These are phyloP conservation scores for Drosophila sucinea DNA, from an alignment of 1,140 invertebrate species.

Conservation along the genomic window DNA sequence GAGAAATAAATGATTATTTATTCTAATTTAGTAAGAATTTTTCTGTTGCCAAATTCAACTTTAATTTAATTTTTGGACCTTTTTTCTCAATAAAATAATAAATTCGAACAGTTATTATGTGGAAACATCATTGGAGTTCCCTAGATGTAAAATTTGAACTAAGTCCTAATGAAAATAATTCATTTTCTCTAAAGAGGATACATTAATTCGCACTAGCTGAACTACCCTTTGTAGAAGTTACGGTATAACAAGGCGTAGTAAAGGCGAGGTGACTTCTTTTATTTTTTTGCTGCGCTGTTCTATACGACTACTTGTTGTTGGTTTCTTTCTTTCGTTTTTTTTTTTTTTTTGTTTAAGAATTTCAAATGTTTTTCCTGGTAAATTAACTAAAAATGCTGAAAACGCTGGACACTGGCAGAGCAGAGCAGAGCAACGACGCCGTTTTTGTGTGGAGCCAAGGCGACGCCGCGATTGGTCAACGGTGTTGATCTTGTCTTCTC, in stretches of 20 bases:
- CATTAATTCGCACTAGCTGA: not conserved
- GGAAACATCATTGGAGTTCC: no score
- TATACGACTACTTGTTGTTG: slow-evolving; percentile 60
- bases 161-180: no score
- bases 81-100: no score
- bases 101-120: no score
- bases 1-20: no score
- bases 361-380: slow-evolving; percentile 83
- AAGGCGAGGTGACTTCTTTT: slow-evolving; percentile 57
- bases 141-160: no score
- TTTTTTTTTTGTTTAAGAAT: slow-evolving; percentile 53
- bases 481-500: slow-evolving; percentile 56
- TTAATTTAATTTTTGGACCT: no score
- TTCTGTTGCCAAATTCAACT: no score
- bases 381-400: slow-evolving; percentile 83
- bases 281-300: slow-evolving; percentile 4
- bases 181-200: no score
- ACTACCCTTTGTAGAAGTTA: not conserved
- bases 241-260: slow-evolving; percentile 50
- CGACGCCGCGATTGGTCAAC: slow-evolving; percentile 14
- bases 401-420: slow-evolving; percentile 67
- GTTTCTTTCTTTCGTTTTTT: slow-evolving; percentile 59
- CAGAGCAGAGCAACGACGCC: slow-evolving; percentile 31
- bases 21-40: no score
- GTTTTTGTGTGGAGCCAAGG: slow-evolving; percentile 50